Conservation (phyloP, 2,797 vertebrate species). For the Dendrocincla tyrannina region DNA sequence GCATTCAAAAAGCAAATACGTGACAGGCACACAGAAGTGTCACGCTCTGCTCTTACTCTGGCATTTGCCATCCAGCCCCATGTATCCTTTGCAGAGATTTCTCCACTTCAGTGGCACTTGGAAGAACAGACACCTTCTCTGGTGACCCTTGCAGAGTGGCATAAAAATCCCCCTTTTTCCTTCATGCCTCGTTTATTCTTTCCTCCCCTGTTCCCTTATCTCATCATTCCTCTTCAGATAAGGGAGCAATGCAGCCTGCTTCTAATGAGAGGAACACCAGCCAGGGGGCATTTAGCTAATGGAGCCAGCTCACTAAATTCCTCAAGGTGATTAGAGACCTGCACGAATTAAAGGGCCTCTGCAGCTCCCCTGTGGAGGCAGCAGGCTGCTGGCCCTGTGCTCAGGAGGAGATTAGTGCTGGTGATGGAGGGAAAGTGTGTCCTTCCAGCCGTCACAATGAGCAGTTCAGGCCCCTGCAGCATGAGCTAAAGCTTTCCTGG, state of each 20-base stretch:
- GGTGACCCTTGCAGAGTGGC: not conserved
- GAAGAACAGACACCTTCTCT: not conserved
- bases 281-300: slow-evolving; percentile 18
- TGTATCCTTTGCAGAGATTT: not conserved
- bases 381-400: not conserved
- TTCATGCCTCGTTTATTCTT: slow-evolving; percentile 6
- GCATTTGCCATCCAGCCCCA: not conserved
- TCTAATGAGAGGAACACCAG: slow-evolving; percentile 6
- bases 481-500: not conserved
- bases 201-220: slow-evolving; percentile 10
- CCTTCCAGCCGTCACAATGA: not conserved
- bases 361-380: not conserved
- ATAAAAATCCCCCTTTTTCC: slow-evolving; percentile 9
- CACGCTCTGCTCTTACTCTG: not conserved
- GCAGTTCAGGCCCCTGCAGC: not conserved
- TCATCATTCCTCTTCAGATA: slow-evolving; percentile 26
- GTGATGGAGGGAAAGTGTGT: not conserved
- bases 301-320: slow-evolving; percentile 4
- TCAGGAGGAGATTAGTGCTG: no score
- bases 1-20: not conserved
- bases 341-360: not conserved
- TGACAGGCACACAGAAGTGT: not conserved
- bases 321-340: slow-evolving; percentile 28
- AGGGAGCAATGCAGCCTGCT: slow-evolving; percentile 23
- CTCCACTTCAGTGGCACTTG: not conserved